Evolutionary conservation across 2,797 vertebrate species (phyloP).

Genomic region (Acanthurus lineatus): DNA sequence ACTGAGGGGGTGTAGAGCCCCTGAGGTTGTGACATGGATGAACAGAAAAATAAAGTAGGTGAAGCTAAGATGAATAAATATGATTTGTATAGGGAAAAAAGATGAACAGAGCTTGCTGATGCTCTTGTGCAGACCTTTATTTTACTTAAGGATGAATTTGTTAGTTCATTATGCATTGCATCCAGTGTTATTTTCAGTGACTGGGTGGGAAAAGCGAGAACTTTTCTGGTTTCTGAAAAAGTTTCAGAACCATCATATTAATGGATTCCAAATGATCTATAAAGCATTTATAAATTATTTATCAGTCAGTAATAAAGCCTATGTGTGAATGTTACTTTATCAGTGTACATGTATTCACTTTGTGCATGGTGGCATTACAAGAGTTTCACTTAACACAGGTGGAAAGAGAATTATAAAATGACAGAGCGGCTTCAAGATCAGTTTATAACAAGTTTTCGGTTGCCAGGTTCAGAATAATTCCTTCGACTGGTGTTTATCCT

Average conservation of each 20-base stretch:
- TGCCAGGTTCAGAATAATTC: slow-evolving; percentile 11
- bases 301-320: background rate
- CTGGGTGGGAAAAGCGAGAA: too few relatives aligned
- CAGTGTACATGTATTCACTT: slow-evolving; percentile 15
- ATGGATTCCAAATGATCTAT: background rate
- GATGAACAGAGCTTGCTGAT: too few relatives aligned
- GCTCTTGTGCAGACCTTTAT: too few relatives aligned
- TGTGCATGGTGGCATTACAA: slow-evolving; percentile 9
- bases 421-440: background rate
- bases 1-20: too few relatives aligned
- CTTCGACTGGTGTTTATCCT: slow-evolving; percentile 1
- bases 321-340: background rate
- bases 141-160: too few relatives aligned
- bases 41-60: too few relatives aligned
- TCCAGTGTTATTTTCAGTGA: too few relatives aligned
- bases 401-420: slow-evolving; percentile 18
- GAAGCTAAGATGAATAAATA: too few relatives aligned
- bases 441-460: background rate
- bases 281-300: background rate
- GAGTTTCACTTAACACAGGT: slow-evolving; percentile 19
- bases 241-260: background rate
- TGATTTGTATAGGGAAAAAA: too few relatives aligned
- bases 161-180: too few relatives aligned
- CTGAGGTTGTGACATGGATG: too few relatives aligned
- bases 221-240: too few relatives aligned